Percentiles rank a stretch among this genome's conserved stretches.
These are phyloP conservation scores for Cyprinella venusta DNA, from an alignment of 2,797 vertebrate species.

Conservation along the genomic window DNA sequence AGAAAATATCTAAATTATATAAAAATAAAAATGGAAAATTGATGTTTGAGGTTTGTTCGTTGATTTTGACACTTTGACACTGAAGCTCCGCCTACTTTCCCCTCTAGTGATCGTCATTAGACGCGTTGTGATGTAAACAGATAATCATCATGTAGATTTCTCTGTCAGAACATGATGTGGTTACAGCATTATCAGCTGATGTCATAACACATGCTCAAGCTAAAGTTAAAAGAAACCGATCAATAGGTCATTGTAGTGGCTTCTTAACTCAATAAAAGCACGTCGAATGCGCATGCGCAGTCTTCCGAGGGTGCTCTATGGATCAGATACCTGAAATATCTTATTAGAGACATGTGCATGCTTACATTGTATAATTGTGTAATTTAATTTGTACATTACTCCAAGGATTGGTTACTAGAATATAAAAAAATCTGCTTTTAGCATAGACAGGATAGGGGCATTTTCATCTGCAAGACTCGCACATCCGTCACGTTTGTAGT, in stretches of 20 bases:
- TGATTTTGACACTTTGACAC: not conserved
- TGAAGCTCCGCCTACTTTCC: not conserved
- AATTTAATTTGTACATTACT: no score
- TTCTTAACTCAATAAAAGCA: not conserved
- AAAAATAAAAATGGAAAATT: not conserved
- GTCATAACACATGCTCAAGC: not conserved
- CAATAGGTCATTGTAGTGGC: not conserved
- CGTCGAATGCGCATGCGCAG: not conserved
- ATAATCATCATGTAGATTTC: not conserved
- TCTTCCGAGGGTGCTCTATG: not conserved
- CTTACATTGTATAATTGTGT: not conserved
- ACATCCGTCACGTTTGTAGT: no score
- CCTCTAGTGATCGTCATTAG: not conserved
- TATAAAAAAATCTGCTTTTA: not conserved
- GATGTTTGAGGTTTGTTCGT: not conserved
- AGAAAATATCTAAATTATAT: constrained; percentile 2
- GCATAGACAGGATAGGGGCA: no score
- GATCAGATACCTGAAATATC: no score
- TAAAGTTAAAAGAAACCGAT: not conserved
- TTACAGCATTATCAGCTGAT: constrained; percentile 1
- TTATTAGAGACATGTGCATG: not conserved
- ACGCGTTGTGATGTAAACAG: not conserved
- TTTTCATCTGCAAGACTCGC: not conserved
- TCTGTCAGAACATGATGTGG: not conserved
- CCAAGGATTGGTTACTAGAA: no score